Evolutionary conservation across 2,797 vertebrate genomes (phyloP).

Genomic region (Melanitta fusca): DNA sequence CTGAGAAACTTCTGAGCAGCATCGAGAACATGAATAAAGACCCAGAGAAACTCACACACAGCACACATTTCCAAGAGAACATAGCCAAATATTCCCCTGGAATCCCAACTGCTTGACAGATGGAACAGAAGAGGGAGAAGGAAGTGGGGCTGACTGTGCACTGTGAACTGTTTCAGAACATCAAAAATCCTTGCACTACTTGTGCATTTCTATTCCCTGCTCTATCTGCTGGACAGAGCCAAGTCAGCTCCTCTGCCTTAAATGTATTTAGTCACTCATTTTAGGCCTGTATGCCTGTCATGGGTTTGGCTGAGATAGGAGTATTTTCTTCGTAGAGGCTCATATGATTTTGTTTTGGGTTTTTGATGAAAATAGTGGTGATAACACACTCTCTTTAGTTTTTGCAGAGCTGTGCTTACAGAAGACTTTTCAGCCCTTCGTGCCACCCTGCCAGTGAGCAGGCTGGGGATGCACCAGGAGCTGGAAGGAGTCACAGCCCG

Average conservation of each 20-base stretch:
- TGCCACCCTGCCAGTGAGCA: no score
- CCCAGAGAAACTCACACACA: not conserved
- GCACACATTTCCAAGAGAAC: not conserved
- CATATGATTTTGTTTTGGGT: no score
- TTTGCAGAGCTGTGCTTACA: no score
- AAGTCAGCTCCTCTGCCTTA: not conserved
- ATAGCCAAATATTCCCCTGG: not conserved
- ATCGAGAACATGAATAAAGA: not conserved
- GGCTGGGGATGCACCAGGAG: no score
- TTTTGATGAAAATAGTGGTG: no score
- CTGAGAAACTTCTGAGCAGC: not conserved
- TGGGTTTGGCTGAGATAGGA: no score
- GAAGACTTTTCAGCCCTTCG: no score
- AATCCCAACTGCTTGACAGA: not conserved
- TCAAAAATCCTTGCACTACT: not conserved
- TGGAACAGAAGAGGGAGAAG: not conserved
- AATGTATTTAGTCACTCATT: not conserved
- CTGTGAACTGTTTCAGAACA: not conserved
- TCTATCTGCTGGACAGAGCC: not conserved
- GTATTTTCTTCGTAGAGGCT: no score
- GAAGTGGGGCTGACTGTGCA: not conserved
- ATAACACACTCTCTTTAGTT: no score
- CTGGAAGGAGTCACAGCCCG: no score
- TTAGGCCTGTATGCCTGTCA: not conserved
- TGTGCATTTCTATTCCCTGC: not conserved